A percentile compares a stretch with the other conserved stretches of the same genome.
phyloP scores from a whole-genome alignment of 2,797 vertebrate species.

The Pteronotus mesoamericanus region DNA sequence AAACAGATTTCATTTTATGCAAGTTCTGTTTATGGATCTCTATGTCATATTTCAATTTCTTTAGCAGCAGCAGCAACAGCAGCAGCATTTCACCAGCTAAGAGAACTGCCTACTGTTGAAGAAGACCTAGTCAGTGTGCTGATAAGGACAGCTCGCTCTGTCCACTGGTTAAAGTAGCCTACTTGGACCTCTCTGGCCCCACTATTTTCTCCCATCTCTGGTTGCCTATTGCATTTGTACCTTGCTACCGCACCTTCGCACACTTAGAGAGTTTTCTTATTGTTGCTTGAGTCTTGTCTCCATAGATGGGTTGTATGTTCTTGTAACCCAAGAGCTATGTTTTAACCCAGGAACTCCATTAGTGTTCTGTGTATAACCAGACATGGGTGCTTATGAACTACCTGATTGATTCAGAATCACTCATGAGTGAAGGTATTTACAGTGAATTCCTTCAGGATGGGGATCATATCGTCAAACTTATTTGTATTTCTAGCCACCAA shows the following conservation, averaged over 20 bases:
- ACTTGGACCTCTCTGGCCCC: not conserved
- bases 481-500: not conserved
- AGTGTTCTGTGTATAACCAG: not conserved
- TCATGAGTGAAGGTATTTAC: not conserved
- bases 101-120: not conserved
- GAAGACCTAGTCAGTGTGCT: not conserved
- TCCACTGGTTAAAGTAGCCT: not conserved
- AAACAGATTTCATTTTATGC: conserved; percentile 52
- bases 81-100: conserved; percentile 42
- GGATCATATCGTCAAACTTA: not conserved
- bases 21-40: conserved; percentile 42
- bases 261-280: not conserved
- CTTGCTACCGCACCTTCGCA: not conserved
- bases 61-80: not conserved
- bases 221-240: not conserved
- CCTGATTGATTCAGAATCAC: conserved; percentile 12
- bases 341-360: conserved; percentile 30
- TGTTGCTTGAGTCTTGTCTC: not conserved
- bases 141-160: not conserved
- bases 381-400: not conserved
- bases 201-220: not conserved
- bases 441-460: not conserved
- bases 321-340: not conserved
- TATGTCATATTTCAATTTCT: conserved; percentile 43
- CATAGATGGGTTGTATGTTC: not conserved